A percentile compares a stretch with the other conserved stretches of the same genome.
Evolutionary conservation across 2,113 vertebrate species (phyloP).

Genomic region (Etia nguti): DNA sequence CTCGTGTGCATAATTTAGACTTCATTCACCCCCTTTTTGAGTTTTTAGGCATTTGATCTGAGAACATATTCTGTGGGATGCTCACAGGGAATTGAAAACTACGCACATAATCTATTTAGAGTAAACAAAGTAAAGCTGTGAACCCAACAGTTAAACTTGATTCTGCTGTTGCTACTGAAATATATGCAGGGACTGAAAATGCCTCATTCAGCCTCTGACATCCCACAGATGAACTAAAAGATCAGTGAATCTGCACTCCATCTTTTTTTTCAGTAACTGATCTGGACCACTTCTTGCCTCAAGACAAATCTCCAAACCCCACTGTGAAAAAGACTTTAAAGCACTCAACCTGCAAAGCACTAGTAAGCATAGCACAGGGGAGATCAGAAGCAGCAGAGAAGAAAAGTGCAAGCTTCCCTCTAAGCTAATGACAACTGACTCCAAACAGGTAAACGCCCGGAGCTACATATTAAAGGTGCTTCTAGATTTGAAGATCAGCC

Average conservation of each 20-base stretch:
- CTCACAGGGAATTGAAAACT: neutral
- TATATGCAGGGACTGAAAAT: neutral
- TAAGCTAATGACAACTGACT: slow-evolving; percentile 27
- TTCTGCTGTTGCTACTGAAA: neutral
- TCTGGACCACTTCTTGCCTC: neutral
- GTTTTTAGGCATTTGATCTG: neutral
- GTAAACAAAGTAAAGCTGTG: neutral
- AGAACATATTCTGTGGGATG: neutral
- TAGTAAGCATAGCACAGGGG: neutral
- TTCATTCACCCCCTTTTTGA: neutral
- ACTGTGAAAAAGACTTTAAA: neutral
- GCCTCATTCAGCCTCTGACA: neutral
- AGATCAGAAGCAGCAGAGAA: slow-evolving; percentile 16
- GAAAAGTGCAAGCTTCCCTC: neutral
- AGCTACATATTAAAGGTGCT: slow-evolving; percentile 7
- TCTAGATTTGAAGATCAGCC: neutral
- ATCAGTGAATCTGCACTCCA: neutral
- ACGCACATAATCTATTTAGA: neutral
- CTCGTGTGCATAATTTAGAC: neutral
- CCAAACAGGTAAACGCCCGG: slow-evolving; percentile 13
- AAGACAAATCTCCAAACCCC: slow-evolving; percentile 9
- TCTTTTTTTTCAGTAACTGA: neutral
- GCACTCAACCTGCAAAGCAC: neutral
- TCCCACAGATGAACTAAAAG: neutral
- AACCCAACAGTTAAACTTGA: neutral